Evolutionary conservation across 2,888 invertebrate species (phyloP), one percentile per base, ranked within the genome.

Genomic region (Margaritifera margaritifera): DNA sequence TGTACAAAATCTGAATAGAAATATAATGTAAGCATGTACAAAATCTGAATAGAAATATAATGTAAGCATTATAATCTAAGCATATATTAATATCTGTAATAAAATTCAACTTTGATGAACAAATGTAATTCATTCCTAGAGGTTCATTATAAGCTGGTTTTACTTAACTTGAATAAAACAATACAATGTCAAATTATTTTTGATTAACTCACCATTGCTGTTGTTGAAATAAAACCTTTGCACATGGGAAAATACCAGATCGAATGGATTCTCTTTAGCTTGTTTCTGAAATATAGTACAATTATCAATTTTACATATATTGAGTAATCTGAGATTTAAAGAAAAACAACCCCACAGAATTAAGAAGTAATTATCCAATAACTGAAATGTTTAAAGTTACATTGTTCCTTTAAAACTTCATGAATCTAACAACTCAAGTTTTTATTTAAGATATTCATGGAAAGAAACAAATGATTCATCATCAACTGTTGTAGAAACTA

Each of bases 141-240:
- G 15, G 42, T 42, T 15, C 42, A 11, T 42, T 42, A 42, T 42
- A 42, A 42, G 15, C 11, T 11, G 11, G 42, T 42, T n/a, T 58
- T 25, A 27, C 4, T 6, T 64, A 27, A 27, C 18, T 27, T 19
- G 25, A 4, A 18, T 18, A 15, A 42, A 20, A 57, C n/a, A 24
- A 27, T 24, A 58, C 6, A n/a, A n/a, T n/a, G n/a, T n/a, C n/a
- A 60, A 22, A 8, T 5, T 25, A 22, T 58, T 15, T 42, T 42
- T 42, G 11, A 42, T 15, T 15, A 15, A 80, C 82, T 74, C 76
- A 84, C 89, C 89, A 75, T 81, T 83, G 70, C 84, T 85, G 66
- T 86, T 88, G 82, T 90, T 89, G 78, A 90, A 90, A 80, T 90
- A 90, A 74, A 90, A 90, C 31, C 88, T 79, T 74, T 89, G 89